Base-by-base conservation (phyloP, 2,797 vertebrate genomes). In the Takifugu ocellatus region DNA sequence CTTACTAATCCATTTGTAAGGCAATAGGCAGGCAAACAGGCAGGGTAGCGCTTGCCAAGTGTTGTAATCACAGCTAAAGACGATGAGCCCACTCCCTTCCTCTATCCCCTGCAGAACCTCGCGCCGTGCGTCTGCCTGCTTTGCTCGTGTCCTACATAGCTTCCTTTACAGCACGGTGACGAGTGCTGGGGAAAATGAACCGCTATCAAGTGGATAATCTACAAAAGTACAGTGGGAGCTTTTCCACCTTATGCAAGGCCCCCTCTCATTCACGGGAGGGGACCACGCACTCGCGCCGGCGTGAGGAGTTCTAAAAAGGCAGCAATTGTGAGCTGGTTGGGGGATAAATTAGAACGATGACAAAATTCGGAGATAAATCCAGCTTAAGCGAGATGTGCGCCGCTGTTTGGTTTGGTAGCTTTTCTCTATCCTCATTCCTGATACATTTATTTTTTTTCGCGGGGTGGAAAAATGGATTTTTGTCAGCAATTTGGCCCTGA, bases 1-100 rank as follows among this genome's bases (percentile, higher is more conserved):
- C 50, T 87, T 83, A 86, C 84, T 87, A 89, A 91, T 91, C 85
- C 82, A 85, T 87, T 88, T 89, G 86, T 87, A 84, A 87, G 87
- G 86, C 82, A 86, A 87, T 84, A 89, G 87, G 81, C 82, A 87
- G 80, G 79, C 82, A 82, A 87, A 87, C 81, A 90, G 78, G 79
- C 84, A 83, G 70, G 69, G 75, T 61, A 73, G 65, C 71, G 87
- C 83, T 84, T 90, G 88, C 88, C 89, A 90, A 88, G 81, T 87
- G 86, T 87, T 87, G 84, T 87, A 90, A 89, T 89, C 86, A 85
- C 82, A 83, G 84, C 82, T 88, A 83, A 87, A 88, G 83, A 88
- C 85, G 86, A 87, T 84, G 82, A 85, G 85, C 85, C 87, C 85
- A 85, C 83, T 87, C 83, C 86, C 81, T 81, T 86, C 80, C 79